Percentiles rank a stretch among this genome's conserved stretches.
Conservation (phyloP, 1,140 invertebrate species). For the Trachelipus rathkii region DNA sequence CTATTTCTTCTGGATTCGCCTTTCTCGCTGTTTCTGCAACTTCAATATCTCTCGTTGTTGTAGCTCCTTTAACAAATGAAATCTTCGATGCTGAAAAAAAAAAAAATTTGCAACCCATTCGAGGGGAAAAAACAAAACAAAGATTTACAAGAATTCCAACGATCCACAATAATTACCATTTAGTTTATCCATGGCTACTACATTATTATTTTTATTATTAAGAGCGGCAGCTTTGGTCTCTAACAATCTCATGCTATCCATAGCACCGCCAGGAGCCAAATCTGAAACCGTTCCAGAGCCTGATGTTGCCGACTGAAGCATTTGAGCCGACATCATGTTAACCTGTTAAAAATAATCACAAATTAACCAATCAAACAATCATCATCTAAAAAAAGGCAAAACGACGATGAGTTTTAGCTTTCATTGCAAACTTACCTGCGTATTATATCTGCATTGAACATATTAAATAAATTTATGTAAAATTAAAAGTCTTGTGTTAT, state of each 20-base stretch:
- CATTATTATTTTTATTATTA: constrained; percentile 48
- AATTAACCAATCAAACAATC: not conserved
- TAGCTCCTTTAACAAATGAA: constrained; percentile 78
- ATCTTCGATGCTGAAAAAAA: constrained; percentile 55
- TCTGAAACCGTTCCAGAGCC: constrained; percentile 61
- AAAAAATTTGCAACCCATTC: constrained; percentile 45
- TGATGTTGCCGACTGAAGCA: constrained; percentile 64
- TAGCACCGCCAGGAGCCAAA: constrained; percentile 61
- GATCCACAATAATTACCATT: not conserved
- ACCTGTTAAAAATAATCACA: constrained; percentile 51
- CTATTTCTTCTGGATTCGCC: constrained; percentile 90
- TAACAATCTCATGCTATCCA: constrained; percentile 80
- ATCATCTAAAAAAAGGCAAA: not conserved
- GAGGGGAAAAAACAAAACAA: not conserved
- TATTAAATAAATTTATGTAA: too few relatives aligned
- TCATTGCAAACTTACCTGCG: constrained; percentile 60
- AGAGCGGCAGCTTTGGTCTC: constrained; percentile 71
- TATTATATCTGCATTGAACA: constrained; percentile 95
- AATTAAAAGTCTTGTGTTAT: too few relatives aligned
- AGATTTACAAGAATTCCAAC: not conserved
- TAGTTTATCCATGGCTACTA: not conserved
- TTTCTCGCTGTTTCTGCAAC: constrained; percentile 62
- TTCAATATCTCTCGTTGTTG: constrained; percentile 68
- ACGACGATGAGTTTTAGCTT: not conserved
- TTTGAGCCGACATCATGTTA: constrained; percentile 97